These are phyloP conservation scores for Recurvirostra avosetta DNA, from an alignment of 2,113 vertebrate genomes.

Conservation along the genomic window DNA sequence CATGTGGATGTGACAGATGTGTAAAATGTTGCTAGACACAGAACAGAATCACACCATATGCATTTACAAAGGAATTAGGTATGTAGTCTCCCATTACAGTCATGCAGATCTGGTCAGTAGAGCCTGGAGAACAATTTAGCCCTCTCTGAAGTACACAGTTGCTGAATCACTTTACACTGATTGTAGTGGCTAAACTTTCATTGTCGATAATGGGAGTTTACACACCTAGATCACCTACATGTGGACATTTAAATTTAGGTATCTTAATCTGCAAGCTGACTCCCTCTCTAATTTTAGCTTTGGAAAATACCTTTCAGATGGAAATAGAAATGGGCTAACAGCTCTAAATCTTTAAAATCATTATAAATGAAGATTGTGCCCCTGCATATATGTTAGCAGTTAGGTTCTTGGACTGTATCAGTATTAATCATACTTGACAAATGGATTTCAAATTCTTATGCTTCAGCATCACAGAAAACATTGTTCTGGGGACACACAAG, in stretches of 20 bases:
- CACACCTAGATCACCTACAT: background rate
- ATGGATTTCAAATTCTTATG: background rate
- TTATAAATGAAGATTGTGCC: background rate
- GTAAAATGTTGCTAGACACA: background rate
- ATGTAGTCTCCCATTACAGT: background rate
- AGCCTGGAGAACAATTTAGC: background rate
- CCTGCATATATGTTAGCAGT: background rate
- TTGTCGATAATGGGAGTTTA: background rate
- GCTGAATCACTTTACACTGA: background rate
- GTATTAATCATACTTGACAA: background rate
- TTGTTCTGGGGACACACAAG: background rate
- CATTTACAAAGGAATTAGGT: background rate
- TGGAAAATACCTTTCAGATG: background rate
- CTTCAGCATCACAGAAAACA: background rate
- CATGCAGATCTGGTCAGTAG: background rate
- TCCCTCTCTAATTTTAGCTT: background rate
- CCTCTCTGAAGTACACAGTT: background rate
- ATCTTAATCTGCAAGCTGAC: background rate
- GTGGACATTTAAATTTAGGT: background rate
- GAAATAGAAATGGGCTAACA: background rate
- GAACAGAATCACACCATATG: background rate
- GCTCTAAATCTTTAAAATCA: background rate
- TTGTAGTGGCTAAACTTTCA: background rate
- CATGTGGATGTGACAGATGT: background rate
- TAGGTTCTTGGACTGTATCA: background rate